Conservation (phyloP, 2,888 invertebrate genomes). For the Synanthedon myopaeformis region DNA sequence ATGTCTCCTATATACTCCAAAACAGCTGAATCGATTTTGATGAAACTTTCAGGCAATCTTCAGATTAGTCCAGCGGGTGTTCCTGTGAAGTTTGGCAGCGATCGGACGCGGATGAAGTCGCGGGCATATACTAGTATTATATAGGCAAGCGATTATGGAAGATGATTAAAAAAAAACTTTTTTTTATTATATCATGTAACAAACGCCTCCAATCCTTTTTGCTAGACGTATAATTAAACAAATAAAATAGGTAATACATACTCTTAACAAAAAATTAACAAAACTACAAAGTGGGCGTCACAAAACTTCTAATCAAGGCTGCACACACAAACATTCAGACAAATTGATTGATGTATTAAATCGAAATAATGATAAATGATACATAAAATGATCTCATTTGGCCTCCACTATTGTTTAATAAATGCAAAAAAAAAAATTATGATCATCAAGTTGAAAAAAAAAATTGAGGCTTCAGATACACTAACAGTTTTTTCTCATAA, state of each 20-base stretch:
- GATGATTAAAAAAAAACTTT: no score
- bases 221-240: neutral
- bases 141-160: no score
- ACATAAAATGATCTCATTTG: constrained; percentile 52
- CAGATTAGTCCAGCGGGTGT: no score
- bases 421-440: constrained; percentile 16
- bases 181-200: neutral
- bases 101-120: no score
- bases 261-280: constrained; percentile 9
- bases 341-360: constrained; percentile 52
- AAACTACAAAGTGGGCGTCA: constrained; percentile 23
- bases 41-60: no score
- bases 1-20: no score
- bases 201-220: neutral
- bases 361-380: constrained; percentile 32
- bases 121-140: no score
- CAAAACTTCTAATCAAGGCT: constrained; percentile 14
- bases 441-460: constrained; percentile 4
- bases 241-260: neutral
- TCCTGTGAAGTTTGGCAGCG: no score
- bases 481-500: no score
- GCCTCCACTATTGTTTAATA: constrained; percentile 35
- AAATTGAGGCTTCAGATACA: constrained; percentile 1
- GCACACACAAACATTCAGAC: constrained; percentile 24
- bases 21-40: no score